phyloP scores from a whole-genome alignment of 2,113 vertebrate genomes.

The Phyllopteryx taeniolatus region DNA sequence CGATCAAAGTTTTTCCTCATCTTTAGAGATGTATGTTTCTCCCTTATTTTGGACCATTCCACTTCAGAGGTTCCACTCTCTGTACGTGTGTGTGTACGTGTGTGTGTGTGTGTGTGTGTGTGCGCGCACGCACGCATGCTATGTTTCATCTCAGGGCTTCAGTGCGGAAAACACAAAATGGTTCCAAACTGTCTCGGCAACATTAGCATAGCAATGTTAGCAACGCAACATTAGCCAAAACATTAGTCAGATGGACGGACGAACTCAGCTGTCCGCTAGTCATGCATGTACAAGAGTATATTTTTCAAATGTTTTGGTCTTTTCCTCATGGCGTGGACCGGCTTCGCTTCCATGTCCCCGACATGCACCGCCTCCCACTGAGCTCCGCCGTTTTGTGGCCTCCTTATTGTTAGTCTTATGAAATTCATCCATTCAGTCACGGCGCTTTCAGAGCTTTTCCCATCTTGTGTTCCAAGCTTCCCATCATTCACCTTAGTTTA shows the following conservation, averaged over 20 bases:
- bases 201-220: background rate
- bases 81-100: background rate
- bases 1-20: background rate
- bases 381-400: conserved; percentile 27
- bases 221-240: background rate
- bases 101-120: too few species aligned
- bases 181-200: background rate
- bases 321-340: conserved; percentile 42
- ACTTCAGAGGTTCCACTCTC: conserved; percentile 4
- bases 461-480: background rate
- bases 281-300: background rate
- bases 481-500: conserved; percentile 51
- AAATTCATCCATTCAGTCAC: background rate
- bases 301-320: conserved; percentile 24
- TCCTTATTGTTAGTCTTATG: background rate
- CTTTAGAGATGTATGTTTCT: background rate
- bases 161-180: background rate
- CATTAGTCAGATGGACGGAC: background rate
- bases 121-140: conserved; percentile 54
- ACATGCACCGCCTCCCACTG: conserved; percentile 60
- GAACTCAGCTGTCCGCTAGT: background rate
- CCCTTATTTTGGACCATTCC: background rate
- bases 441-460: background rate
- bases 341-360: conserved; percentile 40
- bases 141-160: conserved; percentile 50